phyloP scores from a whole-genome alignment of 1,140 invertebrate genomes.

The Papilio polytes region DNA sequence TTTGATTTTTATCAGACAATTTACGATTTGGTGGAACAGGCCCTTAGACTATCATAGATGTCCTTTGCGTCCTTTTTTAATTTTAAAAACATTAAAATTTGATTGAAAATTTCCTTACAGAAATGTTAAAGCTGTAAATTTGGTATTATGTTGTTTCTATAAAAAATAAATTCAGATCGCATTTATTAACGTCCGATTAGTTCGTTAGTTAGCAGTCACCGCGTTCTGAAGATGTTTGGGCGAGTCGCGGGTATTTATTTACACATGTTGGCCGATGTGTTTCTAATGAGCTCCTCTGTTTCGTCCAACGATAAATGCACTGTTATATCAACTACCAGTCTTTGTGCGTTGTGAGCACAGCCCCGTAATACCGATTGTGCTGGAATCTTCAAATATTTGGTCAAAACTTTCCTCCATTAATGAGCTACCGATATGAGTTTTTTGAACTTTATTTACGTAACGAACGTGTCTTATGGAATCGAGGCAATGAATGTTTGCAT shows the following conservation, averaged over 20 bases:
- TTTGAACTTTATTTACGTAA: constrained; percentile 74
- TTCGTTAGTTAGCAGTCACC: constrained; percentile 43
- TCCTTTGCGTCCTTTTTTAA: no score
- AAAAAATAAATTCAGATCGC: background rate
- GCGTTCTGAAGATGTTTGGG: constrained; percentile 67
- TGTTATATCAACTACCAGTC: constrained; percentile 78
- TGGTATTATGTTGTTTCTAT: background rate
- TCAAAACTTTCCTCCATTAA: constrained; percentile 80
- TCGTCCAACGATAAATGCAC: constrained; percentile 59
- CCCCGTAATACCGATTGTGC: constrained; percentile 72
- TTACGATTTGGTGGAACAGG: no score
- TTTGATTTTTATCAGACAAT: no score
- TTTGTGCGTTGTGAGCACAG: constrained; percentile 64
- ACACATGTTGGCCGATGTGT: constrained; percentile 77
- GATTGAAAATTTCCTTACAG: no score
- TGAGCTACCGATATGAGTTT: constrained; percentile 78
- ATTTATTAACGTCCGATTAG: constrained; percentile 40
- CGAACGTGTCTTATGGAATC: constrained; percentile 56
- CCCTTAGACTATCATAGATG: no score
- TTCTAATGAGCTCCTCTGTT: constrained; percentile 75
- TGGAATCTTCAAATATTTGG: constrained; percentile 77
- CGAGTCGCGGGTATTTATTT: constrained; percentile 71
- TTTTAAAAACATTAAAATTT: no score
- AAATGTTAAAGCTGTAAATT: no score
- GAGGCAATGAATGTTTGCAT: constrained; percentile 57